Evolutionary conservation across 2,797 vertebrate species (phyloP).

Genomic region (Sebastiscus tertius): DNA sequence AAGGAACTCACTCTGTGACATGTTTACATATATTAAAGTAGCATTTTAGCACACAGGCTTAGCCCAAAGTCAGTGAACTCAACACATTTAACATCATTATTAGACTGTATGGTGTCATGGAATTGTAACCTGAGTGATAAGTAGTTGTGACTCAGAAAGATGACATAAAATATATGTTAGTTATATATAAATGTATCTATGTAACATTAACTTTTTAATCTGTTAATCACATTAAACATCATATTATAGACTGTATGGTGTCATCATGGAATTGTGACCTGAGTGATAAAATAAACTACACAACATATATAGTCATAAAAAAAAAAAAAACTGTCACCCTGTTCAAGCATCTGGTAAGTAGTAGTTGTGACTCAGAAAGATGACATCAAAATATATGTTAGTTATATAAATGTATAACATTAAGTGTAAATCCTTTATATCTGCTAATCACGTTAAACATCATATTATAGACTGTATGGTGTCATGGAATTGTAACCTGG

Average conservation of each 20-base stretch:
- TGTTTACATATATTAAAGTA: not conserved
- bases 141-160: too few species aligned
- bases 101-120: not conserved
- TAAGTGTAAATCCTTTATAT: not conserved
- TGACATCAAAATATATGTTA: fast-evolving
- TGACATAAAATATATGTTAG: too few species aligned
- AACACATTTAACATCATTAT: not conserved
- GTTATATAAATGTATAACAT: not conserved
- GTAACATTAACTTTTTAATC: too few species aligned
- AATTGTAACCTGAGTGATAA: not conserved
- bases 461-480: too few species aligned
- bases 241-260: too few species aligned
- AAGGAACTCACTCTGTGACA: not conserved
- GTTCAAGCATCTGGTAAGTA: not conserved
- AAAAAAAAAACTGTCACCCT: not conserved
- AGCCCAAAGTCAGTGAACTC: not conserved
- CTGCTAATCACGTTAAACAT: slow-evolving; percentile 7
- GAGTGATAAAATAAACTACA: too few species aligned
- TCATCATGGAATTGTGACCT: too few species aligned
- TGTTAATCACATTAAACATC: too few species aligned
- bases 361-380: too few species aligned
- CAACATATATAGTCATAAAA: not conserved
- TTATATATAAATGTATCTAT: too few species aligned
- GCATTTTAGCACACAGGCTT: not conserved
- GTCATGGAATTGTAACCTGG: not conserved